These are phyloP conservation scores for Melanerpes aurifrons DNA, from an alignment of 2,113 vertebrate genomes.

Conservation along the genomic window DNA sequence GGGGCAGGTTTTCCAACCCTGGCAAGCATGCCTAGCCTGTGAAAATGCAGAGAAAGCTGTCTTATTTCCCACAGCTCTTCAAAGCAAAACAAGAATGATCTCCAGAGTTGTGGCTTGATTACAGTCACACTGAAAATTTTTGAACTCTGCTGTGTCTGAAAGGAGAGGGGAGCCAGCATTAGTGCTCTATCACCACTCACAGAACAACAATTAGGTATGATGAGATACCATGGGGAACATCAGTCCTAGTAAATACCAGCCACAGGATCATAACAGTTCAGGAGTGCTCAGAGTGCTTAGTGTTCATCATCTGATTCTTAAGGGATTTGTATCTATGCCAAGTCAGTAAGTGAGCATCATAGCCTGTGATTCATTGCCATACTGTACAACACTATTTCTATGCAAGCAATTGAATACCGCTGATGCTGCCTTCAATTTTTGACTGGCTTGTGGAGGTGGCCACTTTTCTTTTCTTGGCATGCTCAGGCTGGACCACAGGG, in stretches of 20 bases:
- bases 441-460: neutral
- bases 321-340: slow-evolving; percentile 51
- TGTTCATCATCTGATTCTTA: slow-evolving; percentile 27
- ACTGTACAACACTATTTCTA: slow-evolving; percentile 2
- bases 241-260: slow-evolving; percentile 45
- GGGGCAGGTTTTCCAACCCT: neutral
- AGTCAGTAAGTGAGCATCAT: slow-evolving; percentile 40
- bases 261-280: slow-evolving; percentile 32
- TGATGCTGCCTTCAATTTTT: slow-evolving; percentile 9
- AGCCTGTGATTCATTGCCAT: neutral
- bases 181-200: neutral
- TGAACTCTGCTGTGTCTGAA: slow-evolving; percentile 30
- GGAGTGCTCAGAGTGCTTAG: slow-evolving; percentile 30
- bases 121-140: neutral
- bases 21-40: neutral
- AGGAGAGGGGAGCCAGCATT: neutral
- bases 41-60: neutral
- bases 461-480: neutral
- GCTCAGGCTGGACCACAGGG: neutral
- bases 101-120: neutral
- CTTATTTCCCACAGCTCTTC: neutral
- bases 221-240: slow-evolving; percentile 5
- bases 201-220: neutral
- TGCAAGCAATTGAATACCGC: slow-evolving; percentile 1
- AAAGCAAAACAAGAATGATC: neutral